Conservation (phyloP, 2,797 vertebrate species). For the Sebastes jordani region DNA sequence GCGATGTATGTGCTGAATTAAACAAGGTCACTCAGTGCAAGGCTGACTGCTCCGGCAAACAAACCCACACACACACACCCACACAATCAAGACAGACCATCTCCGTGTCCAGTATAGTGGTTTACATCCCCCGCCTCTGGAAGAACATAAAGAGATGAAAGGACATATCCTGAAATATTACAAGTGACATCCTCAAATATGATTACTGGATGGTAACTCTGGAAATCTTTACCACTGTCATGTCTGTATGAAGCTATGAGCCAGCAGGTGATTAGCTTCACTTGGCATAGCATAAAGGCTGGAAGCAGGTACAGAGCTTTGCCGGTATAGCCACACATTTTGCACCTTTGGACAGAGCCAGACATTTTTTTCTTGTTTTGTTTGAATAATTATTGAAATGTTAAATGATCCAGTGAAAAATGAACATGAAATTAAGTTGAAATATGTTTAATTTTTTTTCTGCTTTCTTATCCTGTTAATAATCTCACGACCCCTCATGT, state of each 20-base stretch:
- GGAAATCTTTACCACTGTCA: not conserved
- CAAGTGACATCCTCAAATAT: not conserved
- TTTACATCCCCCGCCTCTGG: not conserved
- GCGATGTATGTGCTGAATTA: conserved; percentile 69
- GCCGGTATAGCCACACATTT: not conserved
- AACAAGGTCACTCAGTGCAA: conserved; percentile 76
- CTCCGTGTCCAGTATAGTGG: not conserved
- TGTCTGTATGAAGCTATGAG: not conserved
- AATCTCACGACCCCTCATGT: not conserved
- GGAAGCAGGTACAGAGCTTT: not conserved
- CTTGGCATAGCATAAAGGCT: not conserved
- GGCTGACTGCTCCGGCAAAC: conserved; percentile 44
- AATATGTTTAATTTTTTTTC: not conserved
- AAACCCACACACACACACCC: not conserved
- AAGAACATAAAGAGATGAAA: conserved; percentile 22
- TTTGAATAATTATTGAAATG: not conserved
- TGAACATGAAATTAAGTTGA: not conserved
- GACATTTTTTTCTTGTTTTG: not conserved
- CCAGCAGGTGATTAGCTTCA: not conserved
- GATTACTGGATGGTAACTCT: not conserved
- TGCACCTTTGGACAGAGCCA: not conserved
- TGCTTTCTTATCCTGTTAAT: not conserved
- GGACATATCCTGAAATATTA: conserved; percentile 12
- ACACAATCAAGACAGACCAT: not conserved
- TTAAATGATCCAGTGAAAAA: not conserved